phyloP scores from a whole-genome alignment of 2,797 vertebrate genomes.

The Acridotheres tristis region DNA sequence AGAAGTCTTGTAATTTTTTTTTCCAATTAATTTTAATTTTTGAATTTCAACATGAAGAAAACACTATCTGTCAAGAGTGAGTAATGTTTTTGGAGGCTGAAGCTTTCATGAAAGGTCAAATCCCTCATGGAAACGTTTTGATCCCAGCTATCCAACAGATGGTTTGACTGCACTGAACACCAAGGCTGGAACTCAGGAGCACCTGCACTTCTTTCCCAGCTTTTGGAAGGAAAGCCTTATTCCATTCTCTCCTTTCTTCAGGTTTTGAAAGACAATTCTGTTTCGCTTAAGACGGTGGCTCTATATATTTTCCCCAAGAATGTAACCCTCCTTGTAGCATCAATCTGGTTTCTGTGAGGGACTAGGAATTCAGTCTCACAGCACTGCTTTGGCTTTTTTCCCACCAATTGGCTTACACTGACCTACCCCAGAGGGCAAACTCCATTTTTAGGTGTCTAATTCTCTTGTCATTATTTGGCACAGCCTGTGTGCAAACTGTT shows the following conservation, averaged over 20 bases:
- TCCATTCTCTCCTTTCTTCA: not conserved
- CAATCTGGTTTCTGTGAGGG: not conserved
- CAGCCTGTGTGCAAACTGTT: conserved; percentile 29
- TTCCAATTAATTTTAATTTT: not conserved
- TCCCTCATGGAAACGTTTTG: not conserved
- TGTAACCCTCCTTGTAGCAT: not conserved
- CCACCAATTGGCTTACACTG: not conserved
- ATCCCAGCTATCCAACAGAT: not conserved
- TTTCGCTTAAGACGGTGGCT: not conserved
- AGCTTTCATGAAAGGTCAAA: not conserved
- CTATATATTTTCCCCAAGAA: not conserved
- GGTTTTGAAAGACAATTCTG: not conserved
- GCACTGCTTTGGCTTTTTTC: not conserved
- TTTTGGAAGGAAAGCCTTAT: not conserved
- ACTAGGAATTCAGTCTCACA: not conserved
- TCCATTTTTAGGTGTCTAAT: conserved; percentile 56
- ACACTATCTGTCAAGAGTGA: not conserved
- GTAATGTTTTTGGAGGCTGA: not conserved
- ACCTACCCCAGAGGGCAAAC: conserved; percentile 32
- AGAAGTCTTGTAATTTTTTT: not conserved
- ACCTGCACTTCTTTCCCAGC: not conserved
- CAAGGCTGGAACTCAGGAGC: not conserved
- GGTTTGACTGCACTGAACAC: not conserved
- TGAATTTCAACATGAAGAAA: not conserved
- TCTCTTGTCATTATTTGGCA: conserved; percentile 38